Evolutionary conservation across 2,113 vertebrate genomes (phyloP).

Genomic region (Dromiciops gliroides): DNA sequence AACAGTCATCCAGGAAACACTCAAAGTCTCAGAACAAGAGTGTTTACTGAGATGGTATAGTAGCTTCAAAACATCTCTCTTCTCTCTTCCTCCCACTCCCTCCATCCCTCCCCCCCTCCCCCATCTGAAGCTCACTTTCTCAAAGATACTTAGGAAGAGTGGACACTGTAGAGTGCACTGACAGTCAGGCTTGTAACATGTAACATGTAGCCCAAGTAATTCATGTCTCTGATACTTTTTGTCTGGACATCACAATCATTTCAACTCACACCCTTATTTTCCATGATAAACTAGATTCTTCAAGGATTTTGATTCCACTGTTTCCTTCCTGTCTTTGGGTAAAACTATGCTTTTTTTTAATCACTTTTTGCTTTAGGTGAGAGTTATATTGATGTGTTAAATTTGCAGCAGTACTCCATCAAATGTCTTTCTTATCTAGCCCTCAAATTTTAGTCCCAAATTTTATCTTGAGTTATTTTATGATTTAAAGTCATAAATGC

Average conservation of each 20-base stretch:
- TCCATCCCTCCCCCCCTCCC: neutral
- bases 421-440: neutral
- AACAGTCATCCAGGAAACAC: too few species aligned
- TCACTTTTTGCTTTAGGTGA: neutral
- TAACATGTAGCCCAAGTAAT: neutral
- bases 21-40: too few species aligned
- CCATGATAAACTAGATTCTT: neutral
- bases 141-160: neutral
- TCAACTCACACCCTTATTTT: neutral
- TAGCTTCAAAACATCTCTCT: neutral
- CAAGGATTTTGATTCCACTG: neutral
- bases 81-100: neutral
- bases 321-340: neutral
- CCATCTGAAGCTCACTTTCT: neutral
- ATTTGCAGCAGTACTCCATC: neutral
- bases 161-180: neutral
- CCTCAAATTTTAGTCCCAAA: neutral
- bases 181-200: neutral
- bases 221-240: neutral
- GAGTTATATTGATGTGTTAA: neutral
- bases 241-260: neutral
- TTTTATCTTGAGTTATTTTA: neutral
- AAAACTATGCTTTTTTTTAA: neutral
- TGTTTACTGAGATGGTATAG: neutral
- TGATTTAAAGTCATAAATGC: neutral